Percentiles rank a stretch among this genome's conserved stretches.
Conservation (phyloP, 1,140 invertebrate genomes). For the Sweltsa coloradensis region DNA sequence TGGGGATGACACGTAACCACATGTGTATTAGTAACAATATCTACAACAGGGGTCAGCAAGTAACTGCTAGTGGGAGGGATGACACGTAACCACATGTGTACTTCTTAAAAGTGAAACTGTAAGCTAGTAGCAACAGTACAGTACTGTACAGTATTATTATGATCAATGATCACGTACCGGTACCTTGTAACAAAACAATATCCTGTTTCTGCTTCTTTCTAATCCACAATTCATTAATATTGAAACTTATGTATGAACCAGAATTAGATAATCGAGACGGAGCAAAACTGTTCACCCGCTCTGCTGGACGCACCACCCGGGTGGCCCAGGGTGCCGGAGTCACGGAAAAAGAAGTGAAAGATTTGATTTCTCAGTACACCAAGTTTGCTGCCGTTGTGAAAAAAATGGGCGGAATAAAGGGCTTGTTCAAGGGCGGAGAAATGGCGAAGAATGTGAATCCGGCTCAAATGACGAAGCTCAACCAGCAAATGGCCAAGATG, state of each 20-base stretch:
- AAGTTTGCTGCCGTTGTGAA: slow-evolving; percentile 99
- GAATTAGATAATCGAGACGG: slow-evolving; percentile 96
- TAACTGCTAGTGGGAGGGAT: no score
- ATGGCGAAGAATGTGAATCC: slow-evolving; percentile 99
- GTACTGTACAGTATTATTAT: no score
- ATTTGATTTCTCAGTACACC: slow-evolving; percentile 95
- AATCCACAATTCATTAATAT: background rate
- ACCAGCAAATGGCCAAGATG: slow-evolving; percentile 99
- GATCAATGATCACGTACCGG: no score
- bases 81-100: no score
- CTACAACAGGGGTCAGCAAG: no score
- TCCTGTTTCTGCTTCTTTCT: background rate
- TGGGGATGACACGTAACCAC: no score
- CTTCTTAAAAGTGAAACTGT: no score
- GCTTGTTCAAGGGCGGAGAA: slow-evolving; percentile 95
- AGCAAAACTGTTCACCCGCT: slow-evolving; percentile 92
- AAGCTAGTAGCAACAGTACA: no score
- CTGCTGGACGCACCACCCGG: slow-evolving; percentile 68
- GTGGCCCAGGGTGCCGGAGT: slow-evolving; percentile 94
- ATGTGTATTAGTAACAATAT: no score
- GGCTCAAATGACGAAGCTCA: slow-evolving; percentile 95
- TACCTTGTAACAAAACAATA: no score
- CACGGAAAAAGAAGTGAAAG: slow-evolving; percentile 91
- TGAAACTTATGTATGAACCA: slow-evolving; percentile 10
- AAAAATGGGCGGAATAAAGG: slow-evolving; percentile 99